phyloP scores from a whole-genome alignment of 2,888 invertebrate species.

The Pachymerium ferrugineum region DNA sequence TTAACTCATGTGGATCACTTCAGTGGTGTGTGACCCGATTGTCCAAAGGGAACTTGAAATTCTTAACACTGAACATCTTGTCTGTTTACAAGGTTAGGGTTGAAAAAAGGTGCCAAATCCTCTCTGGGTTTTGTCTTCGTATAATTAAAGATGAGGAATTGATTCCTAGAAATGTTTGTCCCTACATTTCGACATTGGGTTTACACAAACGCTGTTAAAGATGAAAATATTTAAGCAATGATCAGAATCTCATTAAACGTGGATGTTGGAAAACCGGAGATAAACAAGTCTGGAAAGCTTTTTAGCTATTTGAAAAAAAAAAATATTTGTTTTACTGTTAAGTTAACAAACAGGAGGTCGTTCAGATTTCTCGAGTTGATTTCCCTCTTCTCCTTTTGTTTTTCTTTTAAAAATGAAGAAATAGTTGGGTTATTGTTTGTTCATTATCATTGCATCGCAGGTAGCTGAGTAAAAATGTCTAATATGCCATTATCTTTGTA shows the following conservation, averaged over 20 bases:
- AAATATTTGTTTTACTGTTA: neutral
- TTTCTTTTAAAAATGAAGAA: neutral
- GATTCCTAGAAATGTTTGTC: too few relatives aligned
- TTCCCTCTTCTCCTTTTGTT: neutral
- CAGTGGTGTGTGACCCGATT: slow-evolving; percentile 22
- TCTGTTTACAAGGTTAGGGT: neutral
- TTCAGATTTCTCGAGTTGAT: too few relatives aligned
- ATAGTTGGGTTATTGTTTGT: neutral
- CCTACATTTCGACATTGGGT: too few relatives aligned
- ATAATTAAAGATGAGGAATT: neutral
- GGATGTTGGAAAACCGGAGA: too few relatives aligned
- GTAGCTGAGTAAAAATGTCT: neutral
- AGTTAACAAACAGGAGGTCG: neutral
- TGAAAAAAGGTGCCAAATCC: neutral
- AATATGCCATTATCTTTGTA: neutral
- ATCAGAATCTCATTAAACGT: too few relatives aligned
- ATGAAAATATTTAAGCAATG: too few relatives aligned
- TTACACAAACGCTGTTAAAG: too few relatives aligned
- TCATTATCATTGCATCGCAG: slow-evolving; percentile 6
- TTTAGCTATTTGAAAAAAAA: too few relatives aligned
- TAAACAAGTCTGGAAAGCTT: too few relatives aligned
- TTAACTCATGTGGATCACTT: slow-evolving; percentile 27
- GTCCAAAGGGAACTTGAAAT: slow-evolving; percentile 25
- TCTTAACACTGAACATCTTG: slow-evolving; percentile 24
- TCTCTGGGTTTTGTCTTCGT: neutral